phyloP scores from a whole-genome alignment of 2,888 invertebrate species.

The Mesorhabditis sp. region DNA sequence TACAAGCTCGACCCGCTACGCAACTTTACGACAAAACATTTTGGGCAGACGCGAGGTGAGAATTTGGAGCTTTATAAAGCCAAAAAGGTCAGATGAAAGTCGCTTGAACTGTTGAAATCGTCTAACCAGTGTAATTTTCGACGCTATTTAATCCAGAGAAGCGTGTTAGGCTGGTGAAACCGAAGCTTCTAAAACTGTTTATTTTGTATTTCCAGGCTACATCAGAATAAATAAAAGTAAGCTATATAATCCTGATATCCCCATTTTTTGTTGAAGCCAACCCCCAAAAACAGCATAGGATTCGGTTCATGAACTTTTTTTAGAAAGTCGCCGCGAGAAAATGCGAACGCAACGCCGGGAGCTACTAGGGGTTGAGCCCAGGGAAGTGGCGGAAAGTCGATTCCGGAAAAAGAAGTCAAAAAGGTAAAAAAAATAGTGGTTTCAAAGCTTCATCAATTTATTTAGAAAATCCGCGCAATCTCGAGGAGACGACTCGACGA shows the following conservation, averaged over 20 bases:
- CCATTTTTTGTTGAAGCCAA: too few species aligned
- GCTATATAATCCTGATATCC: too few species aligned
- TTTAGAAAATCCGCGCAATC: too few species aligned
- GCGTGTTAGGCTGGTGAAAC: too few species aligned
- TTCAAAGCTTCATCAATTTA: too few species aligned
- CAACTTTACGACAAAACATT: not conserved
- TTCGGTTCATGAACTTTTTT: not conserved
- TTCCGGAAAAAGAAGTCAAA: slow-evolving; percentile 4
- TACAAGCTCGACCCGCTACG: not conserved
- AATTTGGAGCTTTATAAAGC: not conserved
- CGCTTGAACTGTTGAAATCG: not conserved
- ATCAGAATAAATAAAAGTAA: too few species aligned
- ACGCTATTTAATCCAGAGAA: too few species aligned
- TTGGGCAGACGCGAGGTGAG: not conserved
- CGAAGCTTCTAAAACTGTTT: too few species aligned
- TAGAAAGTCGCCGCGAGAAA: not conserved
- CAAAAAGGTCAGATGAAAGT: not conserved
- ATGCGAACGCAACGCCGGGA: not conserved
- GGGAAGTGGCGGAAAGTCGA: not conserved
- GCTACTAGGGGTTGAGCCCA: not conserved
- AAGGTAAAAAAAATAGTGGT: not conserved
- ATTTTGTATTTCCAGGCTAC: too few species aligned
- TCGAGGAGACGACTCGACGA: not conserved
- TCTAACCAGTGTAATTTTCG: too few species aligned
- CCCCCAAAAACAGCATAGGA: too few species aligned